phyloP scores from a whole-genome alignment of 2,797 vertebrate genomes.

The Melanitta fusca region DNA sequence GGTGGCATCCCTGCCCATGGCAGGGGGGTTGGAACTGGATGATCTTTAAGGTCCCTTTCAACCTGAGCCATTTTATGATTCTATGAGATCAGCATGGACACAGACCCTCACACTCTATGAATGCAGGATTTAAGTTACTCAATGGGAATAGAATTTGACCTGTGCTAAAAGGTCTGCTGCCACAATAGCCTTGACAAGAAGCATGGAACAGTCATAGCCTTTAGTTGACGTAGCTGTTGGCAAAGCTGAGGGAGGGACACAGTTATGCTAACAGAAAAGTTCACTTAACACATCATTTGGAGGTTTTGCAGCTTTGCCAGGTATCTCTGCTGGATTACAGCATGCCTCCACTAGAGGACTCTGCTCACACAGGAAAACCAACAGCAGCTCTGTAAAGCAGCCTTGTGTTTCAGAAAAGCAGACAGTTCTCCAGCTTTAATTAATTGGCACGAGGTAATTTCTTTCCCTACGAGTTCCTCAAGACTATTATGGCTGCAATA shows the following conservation, averaged over 20 bases:
- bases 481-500: background rate
- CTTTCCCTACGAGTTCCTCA: background rate
- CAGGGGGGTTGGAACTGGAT: no score
- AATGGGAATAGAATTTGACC: fast-evolving
- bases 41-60: no score
- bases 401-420: background rate
- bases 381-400: fast-evolving
- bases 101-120: background rate
- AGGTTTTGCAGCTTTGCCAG: background rate
- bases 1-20: no score
- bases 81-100: background rate
- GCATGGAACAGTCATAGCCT: background rate
- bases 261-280: background rate
- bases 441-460: background rate
- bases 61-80: no score
- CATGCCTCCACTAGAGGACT: slow-evolving; percentile 33
- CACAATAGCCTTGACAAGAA: background rate
- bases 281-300: background rate
- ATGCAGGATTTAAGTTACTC: background rate
- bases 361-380: background rate
- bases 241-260: background rate
- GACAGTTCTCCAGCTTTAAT: background rate
- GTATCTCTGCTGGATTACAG: fast-evolving
- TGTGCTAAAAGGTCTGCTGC: background rate
- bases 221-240: background rate